These are phyloP conservation scores for Panagrolaimus sp. DNA, from an alignment of 1,140 invertebrate genomes.

Conservation along the genomic window DNA sequence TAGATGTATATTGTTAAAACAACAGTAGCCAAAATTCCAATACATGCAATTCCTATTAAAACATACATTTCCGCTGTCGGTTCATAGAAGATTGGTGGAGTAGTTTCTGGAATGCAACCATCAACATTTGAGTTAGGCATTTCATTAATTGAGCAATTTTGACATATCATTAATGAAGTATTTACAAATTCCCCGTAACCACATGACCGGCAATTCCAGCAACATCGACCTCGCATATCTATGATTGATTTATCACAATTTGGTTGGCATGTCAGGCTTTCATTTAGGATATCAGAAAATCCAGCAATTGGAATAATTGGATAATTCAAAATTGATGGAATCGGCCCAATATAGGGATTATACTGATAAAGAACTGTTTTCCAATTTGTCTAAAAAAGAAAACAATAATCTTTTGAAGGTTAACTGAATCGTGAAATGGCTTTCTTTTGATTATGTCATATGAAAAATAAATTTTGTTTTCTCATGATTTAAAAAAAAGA, in stretches of 20 bases:
- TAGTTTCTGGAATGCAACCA: not conserved
- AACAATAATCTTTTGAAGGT: not conserved
- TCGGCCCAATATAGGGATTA: slow-evolving; percentile 11
- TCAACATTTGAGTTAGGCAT: not conserved
- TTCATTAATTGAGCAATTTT: not conserved
- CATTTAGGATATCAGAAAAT: not conserved
- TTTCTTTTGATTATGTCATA: too few species aligned
- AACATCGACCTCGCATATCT: not conserved
- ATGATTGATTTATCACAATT: not conserved
- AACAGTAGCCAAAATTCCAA: not conserved
- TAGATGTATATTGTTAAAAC: not conserved
- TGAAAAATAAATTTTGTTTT: too few species aligned
- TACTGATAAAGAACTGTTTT: not conserved
- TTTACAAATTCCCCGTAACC: not conserved
- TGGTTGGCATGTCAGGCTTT: not conserved
- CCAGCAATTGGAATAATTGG: not conserved
- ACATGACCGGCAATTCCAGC: not conserved
- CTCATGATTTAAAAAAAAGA: too few species aligned
- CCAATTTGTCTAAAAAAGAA: not conserved
- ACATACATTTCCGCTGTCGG: not conserved
- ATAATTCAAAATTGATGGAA: not conserved
- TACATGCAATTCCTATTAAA: not conserved
- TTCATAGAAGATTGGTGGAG: not conserved
- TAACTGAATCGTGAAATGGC: too few species aligned
- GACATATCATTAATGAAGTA: not conserved